Conservation (phyloP, 1,140 invertebrate species). For the Trypoxylus dichotomus region DNA sequence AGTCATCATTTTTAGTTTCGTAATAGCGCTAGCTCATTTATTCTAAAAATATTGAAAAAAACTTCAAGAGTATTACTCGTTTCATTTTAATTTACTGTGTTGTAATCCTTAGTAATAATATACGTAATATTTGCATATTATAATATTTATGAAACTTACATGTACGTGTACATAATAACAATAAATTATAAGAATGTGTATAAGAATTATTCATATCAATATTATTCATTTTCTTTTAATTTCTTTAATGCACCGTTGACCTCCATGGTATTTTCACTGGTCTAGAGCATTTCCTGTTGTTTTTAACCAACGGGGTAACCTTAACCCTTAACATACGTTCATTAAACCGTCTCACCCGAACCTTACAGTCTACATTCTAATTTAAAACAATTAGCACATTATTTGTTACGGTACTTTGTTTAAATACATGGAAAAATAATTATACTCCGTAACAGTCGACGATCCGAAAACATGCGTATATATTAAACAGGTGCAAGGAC, state of each 20-base stretch:
- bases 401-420: background rate
- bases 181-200: no score
- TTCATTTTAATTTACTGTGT: no score
- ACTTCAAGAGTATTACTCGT: no score
- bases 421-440: background rate
- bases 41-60: no score
- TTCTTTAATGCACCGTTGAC: conserved; percentile 18
- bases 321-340: conserved; percentile 15
- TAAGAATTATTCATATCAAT: conserved; percentile 2
- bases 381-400: conserved; percentile 5
- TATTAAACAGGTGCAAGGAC: background rate
- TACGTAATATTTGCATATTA: no score
- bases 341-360: background rate
- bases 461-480: background rate
- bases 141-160: no score
- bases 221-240: background rate
- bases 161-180: no score
- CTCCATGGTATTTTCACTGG: conserved; percentile 3
- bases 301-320: background rate
- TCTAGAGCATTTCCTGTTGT: conserved; percentile 21
- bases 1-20: no score
- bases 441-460: background rate
- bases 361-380: background rate
- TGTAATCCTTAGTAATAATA: no score
- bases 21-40: no score